These are phyloP conservation scores for Drosophila repletoides DNA, from an alignment of 1,140 invertebrate species.

Conservation along the genomic window DNA sequence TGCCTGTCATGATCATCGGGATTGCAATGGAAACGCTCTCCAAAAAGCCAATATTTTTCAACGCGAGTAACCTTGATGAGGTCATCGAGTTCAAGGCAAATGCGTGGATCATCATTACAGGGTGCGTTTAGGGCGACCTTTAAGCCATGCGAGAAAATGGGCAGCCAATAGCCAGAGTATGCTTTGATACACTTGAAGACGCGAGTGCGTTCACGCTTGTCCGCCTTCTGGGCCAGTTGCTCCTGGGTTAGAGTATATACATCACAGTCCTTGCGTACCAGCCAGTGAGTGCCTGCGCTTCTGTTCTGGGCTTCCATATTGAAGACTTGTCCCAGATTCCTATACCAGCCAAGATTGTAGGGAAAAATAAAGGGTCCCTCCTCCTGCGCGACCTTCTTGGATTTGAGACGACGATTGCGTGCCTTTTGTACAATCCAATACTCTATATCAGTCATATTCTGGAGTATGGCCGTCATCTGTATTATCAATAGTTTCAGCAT, in stretches of 20 bases:
- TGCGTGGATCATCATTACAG: slow-evolving; percentile 92
- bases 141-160: slow-evolving; percentile 87
- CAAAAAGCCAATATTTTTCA: slow-evolving; percentile 92
- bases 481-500: slow-evolving; percentile 93
- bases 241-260: slow-evolving; percentile 95
- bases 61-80: slow-evolving; percentile 91
- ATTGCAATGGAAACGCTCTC: slow-evolving; percentile 84
- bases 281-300: slow-evolving; percentile 93
- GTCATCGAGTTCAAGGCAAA: slow-evolving; percentile 88
- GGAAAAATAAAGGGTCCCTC: slow-evolving; percentile 91
- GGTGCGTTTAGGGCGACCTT: slow-evolving; percentile 89
- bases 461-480: slow-evolving; percentile 91
- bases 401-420: not conserved
- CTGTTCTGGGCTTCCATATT: slow-evolving; percentile 85
- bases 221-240: slow-evolving; percentile 93
- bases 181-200: slow-evolving; percentile 86
- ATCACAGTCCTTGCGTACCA: slow-evolving; percentile 90
- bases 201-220: slow-evolving; percentile 90
- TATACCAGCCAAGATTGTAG: slow-evolving; percentile 91
- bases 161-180: slow-evolving; percentile 90
- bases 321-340: slow-evolving; percentile 84
- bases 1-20: slow-evolving; percentile 5
- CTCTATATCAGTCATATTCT: slow-evolving; percentile 96
- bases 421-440: slow-evolving; percentile 97
- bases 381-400: slow-evolving; percentile 62